phyloP scores from a whole-genome alignment of 2,113 vertebrate genomes.

The Cynocephalus volans region DNA sequence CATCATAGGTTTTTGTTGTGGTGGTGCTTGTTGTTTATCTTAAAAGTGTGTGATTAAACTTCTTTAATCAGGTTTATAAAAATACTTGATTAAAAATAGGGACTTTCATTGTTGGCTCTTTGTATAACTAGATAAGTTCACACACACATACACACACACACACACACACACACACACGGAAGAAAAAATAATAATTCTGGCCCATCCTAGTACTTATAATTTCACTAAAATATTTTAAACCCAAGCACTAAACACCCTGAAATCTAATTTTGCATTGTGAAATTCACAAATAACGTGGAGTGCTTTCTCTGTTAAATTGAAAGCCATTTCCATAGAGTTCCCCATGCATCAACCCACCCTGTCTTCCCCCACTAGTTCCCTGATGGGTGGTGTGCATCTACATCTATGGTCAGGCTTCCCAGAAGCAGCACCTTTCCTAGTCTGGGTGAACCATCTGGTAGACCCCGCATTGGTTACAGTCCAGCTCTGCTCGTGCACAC shows the following conservation, averaged over 20 bases:
- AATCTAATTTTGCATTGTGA: not conserved
- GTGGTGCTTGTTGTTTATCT: not conserved
- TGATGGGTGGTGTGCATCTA: not conserved
- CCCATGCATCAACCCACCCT: accelerated
- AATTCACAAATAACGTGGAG: not conserved
- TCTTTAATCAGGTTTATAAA: not conserved
- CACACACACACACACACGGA: not conserved
- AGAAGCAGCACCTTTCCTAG: not conserved
- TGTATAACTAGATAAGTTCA: not conserved
- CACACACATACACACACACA: not conserved
- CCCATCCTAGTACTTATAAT: not conserved
- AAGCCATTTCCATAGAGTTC: not conserved
- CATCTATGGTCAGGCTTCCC: accelerated
- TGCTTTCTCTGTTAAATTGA: not conserved
- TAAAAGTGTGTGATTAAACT: not conserved
- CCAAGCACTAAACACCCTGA: not conserved
- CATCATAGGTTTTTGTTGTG: not conserved
- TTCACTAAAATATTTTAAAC: not conserved
- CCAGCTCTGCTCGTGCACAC: not conserved
- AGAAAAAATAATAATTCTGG: not conserved
- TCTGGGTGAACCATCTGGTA: accelerated
- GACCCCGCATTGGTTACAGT: not conserved
- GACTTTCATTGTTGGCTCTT: not conserved
- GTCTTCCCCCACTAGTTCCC: not conserved
- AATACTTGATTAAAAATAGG: not conserved